Conservation (phyloP, 2,113 vertebrate genomes). For the Prionailurus bengalensis region DNA sequence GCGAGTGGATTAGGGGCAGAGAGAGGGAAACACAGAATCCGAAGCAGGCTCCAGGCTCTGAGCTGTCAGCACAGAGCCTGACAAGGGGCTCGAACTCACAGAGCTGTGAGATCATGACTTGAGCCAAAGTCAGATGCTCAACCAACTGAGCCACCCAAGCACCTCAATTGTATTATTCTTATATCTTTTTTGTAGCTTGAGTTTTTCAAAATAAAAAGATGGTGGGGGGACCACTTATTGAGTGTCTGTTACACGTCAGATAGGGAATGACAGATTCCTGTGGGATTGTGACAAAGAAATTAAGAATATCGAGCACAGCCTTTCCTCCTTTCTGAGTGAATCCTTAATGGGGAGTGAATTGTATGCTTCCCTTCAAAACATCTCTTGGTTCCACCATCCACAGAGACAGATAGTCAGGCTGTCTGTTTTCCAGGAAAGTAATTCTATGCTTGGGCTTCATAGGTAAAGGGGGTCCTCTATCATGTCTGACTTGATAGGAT, state of each 20-base stretch:
- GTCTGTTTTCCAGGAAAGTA: background rate
- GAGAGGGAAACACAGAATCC: no score
- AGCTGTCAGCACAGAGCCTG: no score
- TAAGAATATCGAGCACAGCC: background rate
- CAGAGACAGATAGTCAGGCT: background rate
- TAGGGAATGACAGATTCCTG: background rate
- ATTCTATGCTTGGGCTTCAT: background rate
- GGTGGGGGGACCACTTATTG: background rate
- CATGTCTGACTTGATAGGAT: background rate
- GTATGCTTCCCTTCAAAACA: background rate
- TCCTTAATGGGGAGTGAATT: background rate
- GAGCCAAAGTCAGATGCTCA: no score
- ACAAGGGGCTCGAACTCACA: no score
- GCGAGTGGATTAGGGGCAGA: no score
- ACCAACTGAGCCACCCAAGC: no score
- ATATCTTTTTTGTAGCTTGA: background rate
- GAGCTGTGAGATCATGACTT: no score
- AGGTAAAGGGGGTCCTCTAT: no score
- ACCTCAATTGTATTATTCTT: background rate
- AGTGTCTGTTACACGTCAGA: background rate
- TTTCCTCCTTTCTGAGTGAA: background rate
- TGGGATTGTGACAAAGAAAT: background rate
- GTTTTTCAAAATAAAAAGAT: conserved; percentile 42
- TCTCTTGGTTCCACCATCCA: background rate
- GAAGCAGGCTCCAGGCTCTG: no score